phyloP scores from a whole-genome alignment of 2,113 vertebrate genomes.

The Daphoenositta chrysoptera region DNA sequence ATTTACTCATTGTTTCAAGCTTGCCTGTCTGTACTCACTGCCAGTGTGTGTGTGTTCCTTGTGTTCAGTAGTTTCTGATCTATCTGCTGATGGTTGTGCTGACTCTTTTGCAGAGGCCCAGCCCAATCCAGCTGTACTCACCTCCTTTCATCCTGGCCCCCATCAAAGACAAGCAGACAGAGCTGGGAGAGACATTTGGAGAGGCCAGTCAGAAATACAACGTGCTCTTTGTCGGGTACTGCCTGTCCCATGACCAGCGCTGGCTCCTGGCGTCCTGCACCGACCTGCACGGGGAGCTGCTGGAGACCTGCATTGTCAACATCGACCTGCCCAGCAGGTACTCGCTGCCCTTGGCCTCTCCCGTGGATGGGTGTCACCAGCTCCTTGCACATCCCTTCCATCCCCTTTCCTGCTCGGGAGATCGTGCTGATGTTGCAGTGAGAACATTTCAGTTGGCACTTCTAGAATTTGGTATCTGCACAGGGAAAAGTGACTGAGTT shows the following conservation, averaged over 20 bases:
- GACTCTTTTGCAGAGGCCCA: conserved; percentile 80
- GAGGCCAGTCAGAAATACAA: conserved; percentile 90
- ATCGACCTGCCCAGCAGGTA: conserved; percentile 90
- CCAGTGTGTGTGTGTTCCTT: not conserved
- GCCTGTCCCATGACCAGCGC: conserved; percentile 95
- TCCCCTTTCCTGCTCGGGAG: not conserved
- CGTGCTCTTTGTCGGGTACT: conserved; percentile 94
- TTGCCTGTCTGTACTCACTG: not conserved
- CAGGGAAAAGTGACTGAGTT: not conserved
- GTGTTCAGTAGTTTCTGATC: not conserved
- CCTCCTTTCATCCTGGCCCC: conserved; percentile 92
- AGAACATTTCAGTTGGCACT: not conserved
- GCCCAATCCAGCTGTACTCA: conserved; percentile 87
- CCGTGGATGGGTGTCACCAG: not conserved
- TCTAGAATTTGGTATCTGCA: not conserved
- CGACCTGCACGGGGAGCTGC: conserved; percentile 91
- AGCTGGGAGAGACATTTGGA: conserved; percentile 87
- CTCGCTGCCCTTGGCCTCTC: not conserved
- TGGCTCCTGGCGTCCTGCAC: conserved; percentile 97
- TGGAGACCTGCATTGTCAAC: conserved; percentile 94
- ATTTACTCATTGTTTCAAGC: not conserved
- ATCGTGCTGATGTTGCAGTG: not conserved
- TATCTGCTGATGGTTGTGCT: not conserved
- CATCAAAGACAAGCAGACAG: conserved; percentile 88
- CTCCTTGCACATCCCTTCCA: not conserved